Percentiles rank a stretch among this genome's conserved stretches.
phyloP scores from a whole-genome alignment of 2,113 vertebrate species.

The Lepidothrix coronata region DNA sequence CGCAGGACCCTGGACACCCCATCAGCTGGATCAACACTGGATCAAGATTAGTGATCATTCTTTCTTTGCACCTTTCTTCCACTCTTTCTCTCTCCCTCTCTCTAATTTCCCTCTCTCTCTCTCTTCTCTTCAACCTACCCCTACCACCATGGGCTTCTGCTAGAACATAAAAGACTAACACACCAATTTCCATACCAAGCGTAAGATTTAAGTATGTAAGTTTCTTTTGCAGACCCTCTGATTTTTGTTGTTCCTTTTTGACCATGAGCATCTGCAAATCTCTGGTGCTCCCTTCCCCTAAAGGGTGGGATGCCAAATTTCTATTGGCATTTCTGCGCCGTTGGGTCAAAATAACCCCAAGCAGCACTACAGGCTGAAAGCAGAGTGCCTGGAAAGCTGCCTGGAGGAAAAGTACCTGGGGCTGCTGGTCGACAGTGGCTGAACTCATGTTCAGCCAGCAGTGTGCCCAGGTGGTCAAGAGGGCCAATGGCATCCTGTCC shows the following conservation, averaged over 20 bases:
- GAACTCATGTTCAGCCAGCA: neutral
- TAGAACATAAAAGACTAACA: neutral
- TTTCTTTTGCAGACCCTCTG: neutral
- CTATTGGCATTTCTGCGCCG: neutral
- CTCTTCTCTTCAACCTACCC: neutral
- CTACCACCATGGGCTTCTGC: neutral
- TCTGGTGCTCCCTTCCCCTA: neutral
- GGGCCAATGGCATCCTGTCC: neutral
- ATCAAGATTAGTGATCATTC: neutral
- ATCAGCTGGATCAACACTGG: neutral
- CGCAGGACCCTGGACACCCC: neutral
- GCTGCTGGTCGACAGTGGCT: rapidly evolving
- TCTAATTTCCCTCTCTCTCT: neutral
- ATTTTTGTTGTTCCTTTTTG: neutral
- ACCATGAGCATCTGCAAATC: neutral
- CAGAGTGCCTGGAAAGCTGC: neutral
- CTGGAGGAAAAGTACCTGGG: neutral
- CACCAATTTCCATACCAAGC: neutral
- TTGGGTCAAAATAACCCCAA: neutral
- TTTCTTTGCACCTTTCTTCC: neutral
- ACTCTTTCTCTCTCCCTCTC: too few species aligned
- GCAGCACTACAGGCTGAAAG: neutral
- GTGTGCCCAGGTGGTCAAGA: neutral
- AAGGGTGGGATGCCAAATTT: neutral
- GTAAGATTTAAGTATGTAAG: neutral